Base-by-base conservation (phyloP, 2,113 vertebrate species). In the Alectura lathami region DNA sequence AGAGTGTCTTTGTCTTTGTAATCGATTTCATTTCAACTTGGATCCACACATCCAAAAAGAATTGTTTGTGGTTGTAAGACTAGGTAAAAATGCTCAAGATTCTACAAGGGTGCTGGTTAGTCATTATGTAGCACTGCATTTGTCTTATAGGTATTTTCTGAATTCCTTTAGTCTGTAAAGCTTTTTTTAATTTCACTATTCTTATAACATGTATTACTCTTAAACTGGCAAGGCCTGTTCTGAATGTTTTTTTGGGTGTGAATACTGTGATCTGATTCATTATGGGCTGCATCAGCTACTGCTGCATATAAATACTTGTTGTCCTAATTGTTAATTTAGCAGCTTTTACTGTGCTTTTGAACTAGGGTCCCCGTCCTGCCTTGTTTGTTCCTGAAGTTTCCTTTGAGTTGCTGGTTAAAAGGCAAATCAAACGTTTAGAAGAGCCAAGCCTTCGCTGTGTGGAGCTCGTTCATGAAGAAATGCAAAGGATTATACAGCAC, bases 401-500 rank as follows among this genome's bases (percentile, higher is more conserved):
- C 1, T 99, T 99, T 95, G 99, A 99, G 96, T 96, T 99, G 96
- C 95, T 99, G 76, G 99, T 99, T 73, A 99, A 99, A 96, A 97
- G 99, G 93, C 99, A 99, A 95, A 98, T 99, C 80, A 99, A 99
- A 93, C 99, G 99, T 75, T 97, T 99, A 90, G 99, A 99, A 95
- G 99, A 99, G 62, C 99, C 99, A 11, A 99, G 99, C 83, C 97
- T 99, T 79, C 99, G 99, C 64, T 99, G 99, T 43, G 99, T 99
- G 93, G 99, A 99, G 92, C 97, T 99, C 56, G 99, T 99, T 76
- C 99, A 99, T 9, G 99, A 99, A 93, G 99, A 99, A 97, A 99
- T 99, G 99, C 99, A 99, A 92, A 98, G 99, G 96, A 99, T 99
- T 91, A 99, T 99, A 93, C 99, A 99, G 89, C 99, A 99, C 47